A percentile compares a stretch with the other conserved stretches of the same genome.
Conservation (phyloP, 1,140 invertebrate species). For the Drosophila teissieri region DNA sequence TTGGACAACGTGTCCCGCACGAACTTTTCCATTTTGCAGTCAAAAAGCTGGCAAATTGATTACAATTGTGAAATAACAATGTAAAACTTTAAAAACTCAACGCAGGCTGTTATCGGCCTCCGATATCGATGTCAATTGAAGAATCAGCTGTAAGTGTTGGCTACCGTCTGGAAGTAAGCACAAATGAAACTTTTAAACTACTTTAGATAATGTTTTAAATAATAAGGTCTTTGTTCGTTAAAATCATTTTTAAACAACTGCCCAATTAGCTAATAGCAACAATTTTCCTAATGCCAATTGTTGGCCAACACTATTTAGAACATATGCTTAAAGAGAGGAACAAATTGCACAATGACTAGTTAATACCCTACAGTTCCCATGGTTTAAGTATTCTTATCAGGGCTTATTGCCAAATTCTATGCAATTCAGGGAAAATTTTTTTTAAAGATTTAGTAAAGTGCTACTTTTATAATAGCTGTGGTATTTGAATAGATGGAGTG, state of each 20-base stretch:
- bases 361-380: constrained; percentile 10
- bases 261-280: no score
- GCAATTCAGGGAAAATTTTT: no score
- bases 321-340: background rate
- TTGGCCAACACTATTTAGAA: constrained; percentile 10
- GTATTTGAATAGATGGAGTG: no score
- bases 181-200: no score
- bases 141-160: background rate
- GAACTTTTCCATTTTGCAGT: constrained; percentile 72
- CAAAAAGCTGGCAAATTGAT: background rate
- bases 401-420: background rate
- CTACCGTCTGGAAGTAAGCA: background rate
- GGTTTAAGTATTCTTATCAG: background rate
- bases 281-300: background rate
- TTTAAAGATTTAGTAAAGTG: no score
- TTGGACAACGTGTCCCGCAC: constrained; percentile 71
- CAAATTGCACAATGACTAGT: background rate
- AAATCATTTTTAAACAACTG: no score
- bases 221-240: no score
- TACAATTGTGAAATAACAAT: constrained; percentile 24
- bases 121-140: background rate
- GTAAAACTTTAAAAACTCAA: constrained; percentile 14
- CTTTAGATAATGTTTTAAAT: no score
- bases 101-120: constrained; percentile 2
- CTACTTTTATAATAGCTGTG: no score